Evolutionary conservation across 37 sponge, comb jelly and placozoan genomes (phyloP).

Genomic region (Tethya wilhelma): DNA sequence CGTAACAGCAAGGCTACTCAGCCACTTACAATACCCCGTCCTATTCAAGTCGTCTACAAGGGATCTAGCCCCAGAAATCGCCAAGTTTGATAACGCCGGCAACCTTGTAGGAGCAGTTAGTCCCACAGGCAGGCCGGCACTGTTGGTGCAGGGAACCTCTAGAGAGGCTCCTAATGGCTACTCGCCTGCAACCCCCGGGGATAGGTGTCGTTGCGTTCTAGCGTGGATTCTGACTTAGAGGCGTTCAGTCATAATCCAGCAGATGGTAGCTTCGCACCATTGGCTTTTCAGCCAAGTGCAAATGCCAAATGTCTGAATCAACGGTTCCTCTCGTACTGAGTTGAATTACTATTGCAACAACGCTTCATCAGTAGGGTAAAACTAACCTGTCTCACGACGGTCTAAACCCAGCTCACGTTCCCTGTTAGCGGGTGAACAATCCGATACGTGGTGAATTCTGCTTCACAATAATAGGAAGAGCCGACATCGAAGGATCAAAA

Average conservation of each 20-base stretch:
- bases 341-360: conserved; percentile 89
- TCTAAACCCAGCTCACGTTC: conserved; percentile 95
- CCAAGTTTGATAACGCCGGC: conserved; percentile 7
- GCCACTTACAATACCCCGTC: conserved; percentile 88
- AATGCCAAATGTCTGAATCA: conserved; percentile 88
- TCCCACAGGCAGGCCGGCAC: conserved; percentile 8
- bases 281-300: conserved; percentile 86
- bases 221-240: conserved; percentile 92
- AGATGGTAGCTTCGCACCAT: conserved; percentile 91
- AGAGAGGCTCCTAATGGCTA: conserved; percentile 12
- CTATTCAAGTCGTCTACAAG: conserved; percentile 81
- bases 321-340: conserved; percentile 92
- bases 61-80: conserved; percentile 76
- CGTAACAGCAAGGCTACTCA: conserved; percentile 87
- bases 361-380: conserved; percentile 93
- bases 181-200: conserved; percentile 61
- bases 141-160: background rate
- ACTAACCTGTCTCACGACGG: conserved; percentile 95
- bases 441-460: conserved; percentile 89
- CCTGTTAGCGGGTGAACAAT: conserved; percentile 91
- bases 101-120: background rate
- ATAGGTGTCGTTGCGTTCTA: conserved; percentile 80
- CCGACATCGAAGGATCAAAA: conserved; percentile 95
- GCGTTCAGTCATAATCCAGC: conserved; percentile 91
- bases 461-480: conserved; percentile 92